Evolutionary conservation across 2,888 invertebrate genomes (phyloP), one percentile per base, ranked within the genome.

Genomic region (Germaria angustata): DNA sequence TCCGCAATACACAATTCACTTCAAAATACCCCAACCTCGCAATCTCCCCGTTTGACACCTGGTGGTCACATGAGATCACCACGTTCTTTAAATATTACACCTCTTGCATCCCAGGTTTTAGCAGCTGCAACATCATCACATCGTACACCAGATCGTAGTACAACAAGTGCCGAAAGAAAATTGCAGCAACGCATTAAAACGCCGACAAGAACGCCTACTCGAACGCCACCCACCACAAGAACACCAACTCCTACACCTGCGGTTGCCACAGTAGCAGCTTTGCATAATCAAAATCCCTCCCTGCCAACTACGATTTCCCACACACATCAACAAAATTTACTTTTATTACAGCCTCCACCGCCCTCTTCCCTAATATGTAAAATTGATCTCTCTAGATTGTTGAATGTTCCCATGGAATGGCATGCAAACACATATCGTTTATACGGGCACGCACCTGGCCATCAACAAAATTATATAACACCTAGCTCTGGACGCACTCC

Each of bases 341-440:
- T 22, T 44, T 17, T 51, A 41, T 15, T 75, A 9, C 81, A 76
- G 86, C 65, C 79, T 72, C 76, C 87, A 24, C 84, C 86, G 13
- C 85, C 83, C 22, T 71, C 84, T 28, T 87, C 90, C 20, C 73
- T 90, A 17, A 88, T 91, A 59, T 91, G 91, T 84, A 89, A 88
- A 84, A 90, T 91, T 32, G 90, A 90, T 76, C 85, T 91, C 59
- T 87, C 87, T 17, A 90, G 90, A 24, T 83, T 91, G 80, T 84
- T 86, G 13, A 88, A 88, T 9, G 85, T 90, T 57, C 87, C 87
- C n/a, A 84, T 87, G 9, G 90, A 90, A 69, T 89, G 90, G 90
- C 87, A 87, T 65, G 84, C 87, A 20, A 89, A 89, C 53, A 84
- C 86, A 39, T 88, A 88, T 65, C 86, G 88, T 69, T 85, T 89